Conservation (phyloP, 2,888 invertebrate genomes). For the Petrolisthes cinctipes region DNA sequence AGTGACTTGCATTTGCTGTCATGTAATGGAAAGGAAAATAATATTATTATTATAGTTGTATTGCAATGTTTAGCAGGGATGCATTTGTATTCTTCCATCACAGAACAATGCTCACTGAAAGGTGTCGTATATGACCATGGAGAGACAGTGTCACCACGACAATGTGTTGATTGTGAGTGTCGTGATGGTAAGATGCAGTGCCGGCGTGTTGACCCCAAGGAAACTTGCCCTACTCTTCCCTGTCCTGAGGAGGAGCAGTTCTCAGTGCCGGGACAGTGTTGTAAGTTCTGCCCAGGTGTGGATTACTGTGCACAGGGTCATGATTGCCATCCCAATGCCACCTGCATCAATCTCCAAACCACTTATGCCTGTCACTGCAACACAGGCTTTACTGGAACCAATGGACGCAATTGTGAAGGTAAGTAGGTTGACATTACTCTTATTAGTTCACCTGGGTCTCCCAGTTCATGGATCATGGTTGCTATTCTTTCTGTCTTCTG, state of each 20-base stretch:
- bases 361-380: constrained; percentile 92
- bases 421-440: neutral
- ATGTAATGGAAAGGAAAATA: too few relatives aligned
- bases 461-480: neutral
- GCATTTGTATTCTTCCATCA: constrained; percentile 65
- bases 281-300: constrained; percentile 88
- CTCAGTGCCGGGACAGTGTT: constrained; percentile 87
- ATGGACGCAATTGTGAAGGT: constrained; percentile 75
- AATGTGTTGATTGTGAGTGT: constrained; percentile 87
- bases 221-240: constrained; percentile 81
- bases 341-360: constrained; percentile 91
- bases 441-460: neutral
- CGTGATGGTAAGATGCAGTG: constrained; percentile 86
- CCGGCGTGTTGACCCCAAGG: constrained; percentile 79
- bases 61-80: too few relatives aligned
- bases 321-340: constrained; percentile 89
- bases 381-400: constrained; percentile 89
- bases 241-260: constrained; percentile 84
- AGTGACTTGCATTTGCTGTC: too few relatives aligned
- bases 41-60: too few relatives aligned
- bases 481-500: too few relatives aligned
- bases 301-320: constrained; percentile 74
- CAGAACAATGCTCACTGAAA: constrained; percentile 81
- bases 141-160: constrained; percentile 79
- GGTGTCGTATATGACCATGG: constrained; percentile 85